Base-by-base conservation (phyloP, 2,888 invertebrate species). In the Glyphotaelius pellucidus region DNA sequence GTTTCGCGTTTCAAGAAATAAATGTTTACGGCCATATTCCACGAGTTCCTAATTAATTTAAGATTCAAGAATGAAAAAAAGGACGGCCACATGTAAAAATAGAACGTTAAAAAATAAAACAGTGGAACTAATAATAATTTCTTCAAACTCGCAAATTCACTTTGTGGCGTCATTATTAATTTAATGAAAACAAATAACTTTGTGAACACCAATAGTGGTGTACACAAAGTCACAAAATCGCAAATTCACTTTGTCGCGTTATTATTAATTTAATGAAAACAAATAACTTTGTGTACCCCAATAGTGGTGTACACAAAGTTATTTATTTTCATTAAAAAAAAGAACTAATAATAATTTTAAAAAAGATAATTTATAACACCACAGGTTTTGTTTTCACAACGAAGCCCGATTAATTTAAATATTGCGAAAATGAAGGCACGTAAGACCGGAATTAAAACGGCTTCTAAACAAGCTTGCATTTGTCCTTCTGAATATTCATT, bases 401-500 rank as follows among this genome's bases (percentile, higher is more conserved):
- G 67, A n/a, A 25, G 67, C 1, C 67, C 67, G 67, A 5, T 67
- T 67, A 19, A 67, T 67, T 67, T 2, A 67, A 67, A 67, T 67
- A 9, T 67, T 67, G 9, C n/a, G 67, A 67, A 67, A 67, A 67
- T 67, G 25, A 67, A 25, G 67, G 67, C 67, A 67, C 25, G 25
- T 25, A 25, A 25, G 25, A 9, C 25, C 25, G 25, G 67, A 67
- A 67, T 67, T 67, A 67, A 67, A 25, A 67, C 67, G 67, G 67
- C 9, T 67, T n/a, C n/a, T 67, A 67, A 67, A 67, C 7, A 67
- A n/a, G 67, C 67, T 67, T 67, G 25, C 9, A 25, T n/a, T 67
- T 67, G 67, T 67, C 67, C n/a, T n/a, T 67, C n/a, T 67, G 67
- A 67, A 67, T 67, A 67, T 67, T 67, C 67, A 67, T 67, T 67